These are phyloP conservation scores for Pipistrellus kuhlii DNA, from an alignment of 2,797 vertebrate genomes.

Conservation along the genomic window DNA sequence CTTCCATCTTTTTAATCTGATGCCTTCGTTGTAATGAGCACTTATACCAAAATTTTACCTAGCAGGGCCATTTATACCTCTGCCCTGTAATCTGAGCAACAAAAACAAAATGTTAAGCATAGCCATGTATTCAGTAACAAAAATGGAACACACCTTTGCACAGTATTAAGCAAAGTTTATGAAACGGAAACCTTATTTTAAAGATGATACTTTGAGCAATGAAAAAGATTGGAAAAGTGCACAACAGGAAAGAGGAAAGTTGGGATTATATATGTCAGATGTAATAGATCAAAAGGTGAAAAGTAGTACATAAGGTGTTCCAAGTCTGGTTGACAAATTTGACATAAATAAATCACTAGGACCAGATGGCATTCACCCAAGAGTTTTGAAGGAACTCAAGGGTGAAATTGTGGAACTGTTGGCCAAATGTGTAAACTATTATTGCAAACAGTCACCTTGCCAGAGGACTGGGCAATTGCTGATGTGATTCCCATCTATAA, in stretches of 20 bases:
- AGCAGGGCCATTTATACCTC: neutral
- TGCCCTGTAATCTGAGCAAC: neutral
- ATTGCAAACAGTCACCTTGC: slow-evolving; percentile 50
- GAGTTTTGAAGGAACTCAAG: slow-evolving; percentile 56
- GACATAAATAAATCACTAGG: slow-evolving; percentile 61
- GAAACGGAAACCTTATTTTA: neutral
- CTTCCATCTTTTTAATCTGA: neutral
- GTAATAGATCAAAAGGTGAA: slow-evolving; percentile 36
- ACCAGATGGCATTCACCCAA: slow-evolving; percentile 48
- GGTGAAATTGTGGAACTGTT: slow-evolving; percentile 49
- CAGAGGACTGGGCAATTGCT: neutral
- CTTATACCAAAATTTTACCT: neutral
- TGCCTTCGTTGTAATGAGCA: neutral
- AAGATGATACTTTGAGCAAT: neutral
- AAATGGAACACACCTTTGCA: slow-evolving; percentile 45
- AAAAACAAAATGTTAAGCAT: neutral
- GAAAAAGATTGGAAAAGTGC: neutral
- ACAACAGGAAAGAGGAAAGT: neutral
- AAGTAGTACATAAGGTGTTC: neutral
- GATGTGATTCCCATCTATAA: slow-evolving; percentile 18
- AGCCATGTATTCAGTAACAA: neutral
- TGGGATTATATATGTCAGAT: neutral
- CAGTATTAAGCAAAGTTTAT: neutral
- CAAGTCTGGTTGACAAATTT: slow-evolving; percentile 54
- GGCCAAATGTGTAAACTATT: slow-evolving; percentile 45